These are phyloP conservation scores for Dromiciops gliroides DNA, from an alignment of 2,113 vertebrate species.

Conservation along the genomic window DNA sequence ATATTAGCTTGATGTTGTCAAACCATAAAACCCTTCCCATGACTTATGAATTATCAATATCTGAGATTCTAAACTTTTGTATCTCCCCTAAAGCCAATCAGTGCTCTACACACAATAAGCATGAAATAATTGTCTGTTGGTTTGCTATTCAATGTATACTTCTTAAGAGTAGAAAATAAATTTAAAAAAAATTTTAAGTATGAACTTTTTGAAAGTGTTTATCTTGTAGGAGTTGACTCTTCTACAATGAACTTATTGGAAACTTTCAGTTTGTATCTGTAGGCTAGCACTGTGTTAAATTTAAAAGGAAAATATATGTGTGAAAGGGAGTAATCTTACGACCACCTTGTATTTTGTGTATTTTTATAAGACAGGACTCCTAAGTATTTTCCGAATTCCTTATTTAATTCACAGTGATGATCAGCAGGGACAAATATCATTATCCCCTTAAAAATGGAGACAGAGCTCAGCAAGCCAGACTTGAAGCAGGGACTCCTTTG, in stretches of 20 bases:
- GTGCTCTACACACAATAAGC: background rate
- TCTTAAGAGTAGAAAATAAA: background rate
- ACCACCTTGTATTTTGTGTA: background rate
- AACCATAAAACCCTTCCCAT: background rate
- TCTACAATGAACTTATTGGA: background rate
- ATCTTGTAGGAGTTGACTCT: background rate
- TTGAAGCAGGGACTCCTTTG: background rate
- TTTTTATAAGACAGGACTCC: background rate
- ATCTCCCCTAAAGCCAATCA: background rate
- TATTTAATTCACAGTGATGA: background rate
- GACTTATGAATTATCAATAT: background rate
- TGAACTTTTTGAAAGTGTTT: background rate
- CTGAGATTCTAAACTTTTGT: background rate
- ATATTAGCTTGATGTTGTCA: background rate
- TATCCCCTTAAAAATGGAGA: constrained; percentile 11
- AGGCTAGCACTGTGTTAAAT: background rate
- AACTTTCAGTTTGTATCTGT: background rate
- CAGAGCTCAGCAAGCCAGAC: background rate
- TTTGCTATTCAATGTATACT: background rate
- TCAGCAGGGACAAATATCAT: background rate
- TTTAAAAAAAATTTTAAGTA: background rate
- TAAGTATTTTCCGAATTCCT: background rate
- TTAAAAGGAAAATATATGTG: background rate
- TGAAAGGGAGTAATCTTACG: background rate
- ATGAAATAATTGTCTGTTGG: background rate